Conservation (phyloP, 2,888 invertebrate species). For the Ichneumoninae sp. region DNA sequence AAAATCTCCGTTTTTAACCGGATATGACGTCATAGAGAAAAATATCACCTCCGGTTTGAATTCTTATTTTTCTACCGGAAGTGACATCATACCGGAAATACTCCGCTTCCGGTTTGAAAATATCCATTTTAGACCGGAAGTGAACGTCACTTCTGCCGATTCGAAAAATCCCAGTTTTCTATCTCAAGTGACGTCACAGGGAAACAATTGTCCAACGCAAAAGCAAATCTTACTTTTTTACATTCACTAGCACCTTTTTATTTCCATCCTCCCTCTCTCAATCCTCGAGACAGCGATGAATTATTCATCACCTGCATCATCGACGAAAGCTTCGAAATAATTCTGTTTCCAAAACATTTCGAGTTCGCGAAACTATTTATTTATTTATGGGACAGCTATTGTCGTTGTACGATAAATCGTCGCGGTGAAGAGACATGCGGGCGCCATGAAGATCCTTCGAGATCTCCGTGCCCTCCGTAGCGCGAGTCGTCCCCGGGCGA, state of each 20-base stretch:
- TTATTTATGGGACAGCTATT: conserved; percentile 36
- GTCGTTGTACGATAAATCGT: not conserved
- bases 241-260: not conserved
- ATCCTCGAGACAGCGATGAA: conserved; percentile 62
- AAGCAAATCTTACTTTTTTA: not conserved
- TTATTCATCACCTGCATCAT: conserved; percentile 75
- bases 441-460: conserved; percentile 53
- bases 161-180: too few species aligned
- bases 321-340: conserved; percentile 65
- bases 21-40: too few species aligned
- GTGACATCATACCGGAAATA: too few species aligned
- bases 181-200: too few species aligned
- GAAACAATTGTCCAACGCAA: not conserved
- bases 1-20: too few species aligned
- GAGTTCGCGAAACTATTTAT: conserved; percentile 31
- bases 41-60: too few species aligned
- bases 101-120: too few species aligned
- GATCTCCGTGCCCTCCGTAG: not conserved
- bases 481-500: conserved; percentile 66
- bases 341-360: conserved; percentile 79
- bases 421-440: conserved; percentile 52
- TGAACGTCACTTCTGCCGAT: too few species aligned
- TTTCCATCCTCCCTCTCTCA: not conserved
- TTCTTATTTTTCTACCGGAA: too few species aligned
- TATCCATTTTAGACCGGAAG: too few species aligned